Conservation (phyloP, 30 jellyfish, hydroid and myxozoan genomes). For the Turritopsis rubra region DNA sequence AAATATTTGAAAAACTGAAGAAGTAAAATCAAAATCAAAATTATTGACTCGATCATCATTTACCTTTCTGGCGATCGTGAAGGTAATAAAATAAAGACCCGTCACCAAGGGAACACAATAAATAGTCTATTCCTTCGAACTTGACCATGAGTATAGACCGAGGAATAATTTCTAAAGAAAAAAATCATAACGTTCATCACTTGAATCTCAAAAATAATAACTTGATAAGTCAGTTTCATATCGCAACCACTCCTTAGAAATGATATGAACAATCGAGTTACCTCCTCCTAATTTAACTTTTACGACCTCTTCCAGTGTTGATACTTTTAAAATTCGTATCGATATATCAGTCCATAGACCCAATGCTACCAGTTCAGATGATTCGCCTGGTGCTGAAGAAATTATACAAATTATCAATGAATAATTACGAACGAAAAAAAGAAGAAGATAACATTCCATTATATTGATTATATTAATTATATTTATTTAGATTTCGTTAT, state of each 20-base stretch:
- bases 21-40: background rate
- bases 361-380: constrained; percentile 58
- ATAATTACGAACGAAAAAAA: too few species aligned
- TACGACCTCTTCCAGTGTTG: constrained; percentile 55
- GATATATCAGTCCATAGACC: constrained; percentile 95
- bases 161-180: constrained; percentile 78
- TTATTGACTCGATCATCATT: background rate
- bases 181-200: background rate
- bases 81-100: constrained; percentile 81
- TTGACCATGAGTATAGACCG: constrained; percentile 84
- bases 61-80: constrained; percentile 47
- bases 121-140: constrained; percentile 58
- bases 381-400: background rate
- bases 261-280: constrained; percentile 3
- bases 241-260: too few species aligned
- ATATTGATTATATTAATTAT: background rate
- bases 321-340: constrained; percentile 50
- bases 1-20: background rate
- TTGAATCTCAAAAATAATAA: constrained; percentile 7
- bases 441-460: background rate
- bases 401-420: too few species aligned
- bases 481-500: background rate
- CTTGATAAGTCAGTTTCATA: too few species aligned
- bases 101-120: constrained; percentile 93
- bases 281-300: constrained; percentile 89